Base-by-base conservation (phyloP, 1,140 invertebrate species). In the Alviniconcha marisindica region DNA sequence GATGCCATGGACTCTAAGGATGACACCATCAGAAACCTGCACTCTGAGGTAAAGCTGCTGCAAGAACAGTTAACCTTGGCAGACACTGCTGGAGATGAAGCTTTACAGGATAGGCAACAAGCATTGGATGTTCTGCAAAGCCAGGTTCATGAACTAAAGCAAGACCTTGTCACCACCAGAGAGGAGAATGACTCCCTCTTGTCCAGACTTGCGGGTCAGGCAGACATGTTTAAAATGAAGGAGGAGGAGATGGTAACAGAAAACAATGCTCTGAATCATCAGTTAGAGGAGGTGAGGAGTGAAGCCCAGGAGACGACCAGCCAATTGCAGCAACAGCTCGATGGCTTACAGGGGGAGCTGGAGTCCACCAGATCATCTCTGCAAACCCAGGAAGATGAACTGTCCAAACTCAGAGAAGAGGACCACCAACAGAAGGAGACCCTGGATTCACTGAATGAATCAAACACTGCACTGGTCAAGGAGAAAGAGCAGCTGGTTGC, bases 351-450 rank as follows among this genome's bases (percentile, higher is more conserved):
- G 48, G 24, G n/a, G 4, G 66, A 85, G 77, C 42, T 85, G 73
- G 78, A 83, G 31, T 48, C 12, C 42, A 81, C 82, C 54, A 85
- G 56, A 48, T 28, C 63, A 3, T 48, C 83, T 56, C 14, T 81
- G 77, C 77, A 80, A 48, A 69, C 77, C n/a, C 82, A 85, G 60
- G 82, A 85, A 56, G 44, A 81, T 10, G 82, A 83, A 31, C 24
- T 85, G 33, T 56, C 66, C 24, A 80, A 60, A 21, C 54, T 83
- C 31, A 31, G 33, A 31, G 84, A 85, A 21, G 36, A 78, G 14
- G 31, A 74, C 48, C 63, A 60, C 44, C 76, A 83, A 42, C 81
- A 83, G 40, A 80, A 77, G 31, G 56, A 66, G 7, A 21, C 33
- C 4, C 44, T 44, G n/a, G 79, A 71, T 24, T 42, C 60, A 66